Conservation (phyloP, 2,888 invertebrate species). For the Hirtodrosophila alboralis region DNA sequence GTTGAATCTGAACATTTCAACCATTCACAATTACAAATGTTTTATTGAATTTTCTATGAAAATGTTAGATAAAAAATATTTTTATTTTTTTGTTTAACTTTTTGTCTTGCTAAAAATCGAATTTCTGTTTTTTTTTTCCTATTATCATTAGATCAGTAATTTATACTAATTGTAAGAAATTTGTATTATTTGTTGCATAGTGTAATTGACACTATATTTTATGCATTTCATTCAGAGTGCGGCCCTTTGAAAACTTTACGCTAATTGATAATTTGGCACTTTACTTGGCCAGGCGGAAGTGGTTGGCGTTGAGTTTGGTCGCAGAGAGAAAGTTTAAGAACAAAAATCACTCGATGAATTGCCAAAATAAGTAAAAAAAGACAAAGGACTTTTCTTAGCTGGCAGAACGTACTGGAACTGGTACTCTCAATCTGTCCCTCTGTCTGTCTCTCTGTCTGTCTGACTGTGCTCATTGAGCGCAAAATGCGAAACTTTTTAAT, state of each 20-base stretch:
- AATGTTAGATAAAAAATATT: too few relatives aligned
- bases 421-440: neutral
- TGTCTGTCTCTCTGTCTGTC: conserved; percentile 21
- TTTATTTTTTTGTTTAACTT: too few relatives aligned
- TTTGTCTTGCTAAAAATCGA: too few relatives aligned
- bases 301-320: conserved; percentile 2
- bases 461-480: conserved; percentile 44
- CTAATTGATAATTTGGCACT: conserved; percentile 66
- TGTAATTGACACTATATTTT: too few relatives aligned
- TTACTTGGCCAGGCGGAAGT: conserved; percentile 8
- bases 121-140: too few relatives aligned
- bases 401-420: conserved; percentile 1
- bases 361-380: conserved; percentile 2
- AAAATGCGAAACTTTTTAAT: conserved; percentile 75
- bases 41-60: too few relatives aligned
- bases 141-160: too few relatives aligned
- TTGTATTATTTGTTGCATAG: too few relatives aligned
- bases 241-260: conserved; percentile 40
- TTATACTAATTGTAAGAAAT: too few relatives aligned
- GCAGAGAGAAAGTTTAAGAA: conserved; percentile 26
- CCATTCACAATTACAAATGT: too few relatives aligned
- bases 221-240: neutral
- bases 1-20: too few relatives aligned
- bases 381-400: neutral
- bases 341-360: conserved; percentile 32